Conservation (phyloP, 2,888 invertebrate species). For the Ypsolopha scabrella region DNA sequence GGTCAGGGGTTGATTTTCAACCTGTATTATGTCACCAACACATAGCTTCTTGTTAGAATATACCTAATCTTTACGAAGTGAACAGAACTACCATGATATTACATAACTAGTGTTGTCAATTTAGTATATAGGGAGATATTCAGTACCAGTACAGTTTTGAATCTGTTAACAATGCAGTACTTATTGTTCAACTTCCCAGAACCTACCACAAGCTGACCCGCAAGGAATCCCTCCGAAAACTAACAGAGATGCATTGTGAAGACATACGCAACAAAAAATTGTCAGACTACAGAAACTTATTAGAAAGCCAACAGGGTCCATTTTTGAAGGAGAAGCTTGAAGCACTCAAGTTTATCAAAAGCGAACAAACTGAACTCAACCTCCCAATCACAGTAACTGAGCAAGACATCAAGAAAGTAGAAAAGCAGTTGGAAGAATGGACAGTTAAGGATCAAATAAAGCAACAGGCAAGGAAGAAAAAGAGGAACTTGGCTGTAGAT, state of each 20-base stretch:
- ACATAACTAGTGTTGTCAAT: no score
- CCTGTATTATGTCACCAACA: no score
- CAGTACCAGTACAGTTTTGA: no score
- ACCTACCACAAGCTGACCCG: conserved; percentile 72
- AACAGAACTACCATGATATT: no score
- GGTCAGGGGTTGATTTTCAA: no score
- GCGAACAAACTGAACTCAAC: conserved; percentile 78
- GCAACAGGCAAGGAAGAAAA: conserved; percentile 47
- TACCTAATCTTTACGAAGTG: no score
- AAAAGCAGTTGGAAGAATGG: conserved; percentile 66
- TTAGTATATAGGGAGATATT: no score
- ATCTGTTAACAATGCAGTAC: no score
- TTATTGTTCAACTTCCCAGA: conserved; percentile 25
- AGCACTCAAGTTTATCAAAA: conserved; percentile 77
- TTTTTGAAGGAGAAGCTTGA: conserved; percentile 81
- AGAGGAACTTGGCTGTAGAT: conserved; percentile 31
- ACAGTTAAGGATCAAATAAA: conserved; percentile 44
- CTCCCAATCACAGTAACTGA: conserved; percentile 74
- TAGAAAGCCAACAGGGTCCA: conserved; percentile 79
- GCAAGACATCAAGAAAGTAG: conserved; percentile 74
- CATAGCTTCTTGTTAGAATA: no score
- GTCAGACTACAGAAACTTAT: conserved; percentile 70
- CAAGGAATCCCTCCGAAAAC: conserved; percentile 77
- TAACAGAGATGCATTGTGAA: conserved; percentile 80
- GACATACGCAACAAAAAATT: conserved; percentile 75